A percentile compares a stretch with the other conserved stretches of the same genome.
These are phyloP conservation scores for Eupleurogrammus muticus DNA, from an alignment of 2,797 vertebrate genomes.

Conservation along the genomic window DNA sequence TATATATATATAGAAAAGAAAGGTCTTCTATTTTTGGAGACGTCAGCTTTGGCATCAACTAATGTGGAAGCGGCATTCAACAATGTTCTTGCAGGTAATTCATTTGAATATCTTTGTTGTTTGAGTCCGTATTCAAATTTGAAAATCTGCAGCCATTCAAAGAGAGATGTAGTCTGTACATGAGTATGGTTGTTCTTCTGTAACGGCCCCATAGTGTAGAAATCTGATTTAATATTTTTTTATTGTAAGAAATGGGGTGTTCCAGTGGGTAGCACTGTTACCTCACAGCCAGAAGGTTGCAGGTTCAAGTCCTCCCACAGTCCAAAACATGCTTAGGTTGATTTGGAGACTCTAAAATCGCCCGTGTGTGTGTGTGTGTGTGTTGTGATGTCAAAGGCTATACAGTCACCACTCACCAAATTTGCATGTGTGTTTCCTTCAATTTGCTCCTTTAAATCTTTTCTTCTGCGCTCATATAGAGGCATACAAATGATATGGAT, in stretches of 20 bases:
- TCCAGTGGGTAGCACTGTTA: no score
- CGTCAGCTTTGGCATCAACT: conserved; percentile 83
- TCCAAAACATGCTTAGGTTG: no score
- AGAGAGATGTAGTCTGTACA: neutral
- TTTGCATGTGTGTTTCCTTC: neutral
- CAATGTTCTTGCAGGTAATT: conserved; percentile 79
- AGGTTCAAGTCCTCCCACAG: no score
- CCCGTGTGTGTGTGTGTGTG: no score
- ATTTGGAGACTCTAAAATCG: no score
- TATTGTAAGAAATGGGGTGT: neutral
- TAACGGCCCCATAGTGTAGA: no score
- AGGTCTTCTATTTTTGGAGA: conserved; percentile 84
- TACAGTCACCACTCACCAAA: neutral
- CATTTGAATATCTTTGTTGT: conserved; percentile 9
- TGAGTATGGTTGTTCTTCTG: neutral
- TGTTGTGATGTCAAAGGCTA: no score
- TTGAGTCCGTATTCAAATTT: neutral
- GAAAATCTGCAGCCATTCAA: neutral
- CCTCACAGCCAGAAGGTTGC: neutral
- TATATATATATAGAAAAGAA: conserved; percentile 73
- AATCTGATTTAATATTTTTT: neutral
- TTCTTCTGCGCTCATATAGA: neutral
- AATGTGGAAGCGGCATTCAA: conserved; percentile 86
- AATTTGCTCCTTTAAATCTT: neutral
- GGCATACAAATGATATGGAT: neutral